phyloP scores from a whole-genome alignment of 2,113 vertebrate genomes.

The Albula goreensis region DNA sequence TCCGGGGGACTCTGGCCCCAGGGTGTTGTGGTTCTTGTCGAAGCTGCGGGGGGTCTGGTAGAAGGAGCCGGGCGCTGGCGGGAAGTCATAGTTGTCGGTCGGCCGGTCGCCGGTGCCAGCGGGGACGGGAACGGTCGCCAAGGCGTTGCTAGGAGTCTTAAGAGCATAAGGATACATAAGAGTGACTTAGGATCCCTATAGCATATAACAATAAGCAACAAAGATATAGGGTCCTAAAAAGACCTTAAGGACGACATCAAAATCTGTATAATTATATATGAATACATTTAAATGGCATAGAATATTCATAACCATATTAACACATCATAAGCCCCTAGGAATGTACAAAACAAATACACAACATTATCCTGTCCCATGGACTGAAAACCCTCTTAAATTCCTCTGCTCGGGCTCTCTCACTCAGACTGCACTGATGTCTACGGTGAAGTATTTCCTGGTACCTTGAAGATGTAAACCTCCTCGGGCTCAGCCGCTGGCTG shows the following conservation, averaged over 20 bases:
- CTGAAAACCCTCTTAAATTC: too few relatives aligned
- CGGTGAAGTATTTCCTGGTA: background rate
- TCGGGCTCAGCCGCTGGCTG: conserved; percentile 76
- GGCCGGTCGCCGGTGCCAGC: conserved; percentile 37
- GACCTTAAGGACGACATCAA: too few relatives aligned
- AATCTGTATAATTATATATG: too few relatives aligned
- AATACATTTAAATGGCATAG: too few relatives aligned
- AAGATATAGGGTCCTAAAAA: too few relatives aligned
- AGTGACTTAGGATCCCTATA: background rate
- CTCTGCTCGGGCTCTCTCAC: too few relatives aligned
- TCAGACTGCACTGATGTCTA: too few relatives aligned
- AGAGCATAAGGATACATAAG: background rate
- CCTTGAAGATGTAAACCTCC: conserved; percentile 85
- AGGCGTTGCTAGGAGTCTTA: conserved; percentile 85
- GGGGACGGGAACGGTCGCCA: conserved; percentile 67
- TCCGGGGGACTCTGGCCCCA: conserved; percentile 75
- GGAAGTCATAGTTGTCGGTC: conserved; percentile 86
- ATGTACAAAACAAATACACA: too few relatives aligned
- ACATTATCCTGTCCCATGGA: too few relatives aligned
- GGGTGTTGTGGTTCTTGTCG: conserved; percentile 92
- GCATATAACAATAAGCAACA: background rate
- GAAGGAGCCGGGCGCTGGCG: conserved; percentile 79
- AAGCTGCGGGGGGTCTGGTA: conserved; percentile 93
- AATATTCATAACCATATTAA: too few relatives aligned
- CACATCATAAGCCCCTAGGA: too few relatives aligned